These are phyloP conservation scores for Nothobranchius furzeri DNA, from an alignment of 2,113 vertebrate species.

Conservation along the genomic window DNA sequence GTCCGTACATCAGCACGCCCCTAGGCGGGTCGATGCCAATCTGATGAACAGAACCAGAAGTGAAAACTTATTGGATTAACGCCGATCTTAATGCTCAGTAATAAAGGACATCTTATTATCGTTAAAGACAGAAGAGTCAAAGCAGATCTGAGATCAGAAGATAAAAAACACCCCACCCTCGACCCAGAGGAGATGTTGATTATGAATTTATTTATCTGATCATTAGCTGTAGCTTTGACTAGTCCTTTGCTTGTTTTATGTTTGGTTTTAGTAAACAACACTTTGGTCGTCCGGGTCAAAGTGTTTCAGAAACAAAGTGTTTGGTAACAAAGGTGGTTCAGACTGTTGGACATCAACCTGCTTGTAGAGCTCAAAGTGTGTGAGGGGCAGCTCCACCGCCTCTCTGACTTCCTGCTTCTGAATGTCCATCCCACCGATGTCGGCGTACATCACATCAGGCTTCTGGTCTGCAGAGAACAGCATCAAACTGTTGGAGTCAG, in stretches of 20 bases:
- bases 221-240: no score
- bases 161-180: no score
- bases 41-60: conserved; percentile 60
- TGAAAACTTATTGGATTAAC: background rate
- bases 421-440: conserved; percentile 97
- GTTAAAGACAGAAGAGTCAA: no score
- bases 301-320: no score
- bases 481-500: no score
- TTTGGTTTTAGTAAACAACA: no score
- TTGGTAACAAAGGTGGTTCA: no score
- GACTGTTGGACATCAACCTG: conserved; percentile 72
- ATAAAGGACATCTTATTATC: background rate
- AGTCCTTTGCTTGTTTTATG: no score
- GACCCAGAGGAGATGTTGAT: no score
- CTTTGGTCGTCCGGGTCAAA: no score
- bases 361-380: conserved; percentile 96
- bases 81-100: background rate
- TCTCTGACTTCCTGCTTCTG: conserved; percentile 97
- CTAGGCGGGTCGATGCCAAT: conserved; percentile 94
- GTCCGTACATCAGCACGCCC: conserved; percentile 94
- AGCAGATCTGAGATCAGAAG: no score
- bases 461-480: conserved; percentile 85
- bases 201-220: no score
- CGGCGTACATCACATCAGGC: conserved; percentile 93
- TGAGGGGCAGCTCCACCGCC: conserved; percentile 93